These are phyloP conservation scores for Tyto alba DNA, from an alignment of 2,113 vertebrate species.

Conservation along the genomic window DNA sequence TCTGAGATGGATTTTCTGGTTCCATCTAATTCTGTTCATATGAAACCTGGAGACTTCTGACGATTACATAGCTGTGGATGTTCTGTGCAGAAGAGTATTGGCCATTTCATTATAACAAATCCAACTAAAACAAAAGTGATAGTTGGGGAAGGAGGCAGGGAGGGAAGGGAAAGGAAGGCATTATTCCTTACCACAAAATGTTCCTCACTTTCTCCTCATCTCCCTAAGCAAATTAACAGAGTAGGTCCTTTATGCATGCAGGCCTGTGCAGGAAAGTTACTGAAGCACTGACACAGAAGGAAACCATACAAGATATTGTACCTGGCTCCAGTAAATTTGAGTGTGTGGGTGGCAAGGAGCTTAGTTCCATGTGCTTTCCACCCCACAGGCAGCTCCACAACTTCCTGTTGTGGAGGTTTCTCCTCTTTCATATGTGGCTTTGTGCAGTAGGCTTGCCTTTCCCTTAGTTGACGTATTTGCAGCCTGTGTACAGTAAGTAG, in stretches of 20 bases:
- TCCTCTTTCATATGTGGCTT: conserved; percentile 62
- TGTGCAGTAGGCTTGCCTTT: conserved; percentile 35
- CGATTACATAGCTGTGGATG: neutral
- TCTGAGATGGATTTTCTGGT: neutral
- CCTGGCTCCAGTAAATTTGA: conserved; percentile 47
- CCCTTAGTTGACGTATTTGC: conserved; percentile 23
- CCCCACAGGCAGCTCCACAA: conserved; percentile 61
- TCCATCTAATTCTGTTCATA: neutral
- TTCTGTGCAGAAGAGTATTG: neutral
- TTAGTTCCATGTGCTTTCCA: conserved; percentile 50
- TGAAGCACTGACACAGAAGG: conserved; percentile 31
- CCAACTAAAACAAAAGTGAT: conserved; percentile 45
- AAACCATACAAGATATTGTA: conserved; percentile 42
- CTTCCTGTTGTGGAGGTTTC: conserved; percentile 64
- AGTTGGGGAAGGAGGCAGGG: neutral
- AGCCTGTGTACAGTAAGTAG: conserved; percentile 37
- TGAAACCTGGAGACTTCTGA: neutral
- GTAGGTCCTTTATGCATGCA: neutral
- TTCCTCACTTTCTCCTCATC: conserved; percentile 11
- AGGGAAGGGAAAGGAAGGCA: neutral
- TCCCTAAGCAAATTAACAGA: conserved; percentile 18
- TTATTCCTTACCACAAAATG: conserved; percentile 43
- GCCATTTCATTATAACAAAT: neutral
- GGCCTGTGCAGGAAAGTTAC: conserved; percentile 22
- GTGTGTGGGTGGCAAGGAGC: conserved; percentile 61